Conservation (phyloP, 37 sponge, comb jelly and placozoan genomes). For the Aplysina aerophoba region DNA sequence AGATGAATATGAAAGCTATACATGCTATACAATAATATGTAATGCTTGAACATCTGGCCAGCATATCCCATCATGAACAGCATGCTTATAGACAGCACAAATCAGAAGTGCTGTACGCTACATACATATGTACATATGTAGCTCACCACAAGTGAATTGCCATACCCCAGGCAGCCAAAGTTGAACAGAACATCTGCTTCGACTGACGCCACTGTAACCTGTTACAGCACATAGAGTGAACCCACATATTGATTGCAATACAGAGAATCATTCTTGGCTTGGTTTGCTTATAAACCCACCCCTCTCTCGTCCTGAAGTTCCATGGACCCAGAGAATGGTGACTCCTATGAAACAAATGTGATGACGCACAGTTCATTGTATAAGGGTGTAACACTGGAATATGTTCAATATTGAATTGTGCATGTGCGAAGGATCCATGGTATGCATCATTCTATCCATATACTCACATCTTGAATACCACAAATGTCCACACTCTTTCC, state of each 20-base stretch:
- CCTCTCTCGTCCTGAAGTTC: background rate
- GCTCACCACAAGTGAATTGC: slow-evolving; percentile 6
- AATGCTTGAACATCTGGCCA: too few species aligned
- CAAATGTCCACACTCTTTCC: too few species aligned
- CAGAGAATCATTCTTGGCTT: background rate
- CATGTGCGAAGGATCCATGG: too few species aligned
- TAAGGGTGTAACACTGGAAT: too few species aligned
- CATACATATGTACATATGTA: background rate
- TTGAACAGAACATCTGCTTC: slow-evolving; percentile 5
- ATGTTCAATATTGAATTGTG: too few species aligned
- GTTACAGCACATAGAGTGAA: background rate
- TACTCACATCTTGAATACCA: too few species aligned
- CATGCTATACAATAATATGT: too few species aligned
- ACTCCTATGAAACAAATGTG: background rate
- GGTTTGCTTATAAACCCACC: background rate
- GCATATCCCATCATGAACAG: too few species aligned
- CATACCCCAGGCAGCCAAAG: slow-evolving; percentile 15
- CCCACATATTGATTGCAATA: background rate
- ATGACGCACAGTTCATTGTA: too few species aligned
- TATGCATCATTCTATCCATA: too few species aligned
- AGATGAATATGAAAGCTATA: too few species aligned
- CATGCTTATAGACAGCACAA: too few species aligned
- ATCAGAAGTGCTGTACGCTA: background rate
- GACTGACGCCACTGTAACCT: slow-evolving; percentile 7
- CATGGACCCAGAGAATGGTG: slow-evolving; percentile 6